These are phyloP conservation scores for Nezara viridula DNA, from an alignment of 2,888 invertebrate genomes.

Conservation along the genomic window DNA sequence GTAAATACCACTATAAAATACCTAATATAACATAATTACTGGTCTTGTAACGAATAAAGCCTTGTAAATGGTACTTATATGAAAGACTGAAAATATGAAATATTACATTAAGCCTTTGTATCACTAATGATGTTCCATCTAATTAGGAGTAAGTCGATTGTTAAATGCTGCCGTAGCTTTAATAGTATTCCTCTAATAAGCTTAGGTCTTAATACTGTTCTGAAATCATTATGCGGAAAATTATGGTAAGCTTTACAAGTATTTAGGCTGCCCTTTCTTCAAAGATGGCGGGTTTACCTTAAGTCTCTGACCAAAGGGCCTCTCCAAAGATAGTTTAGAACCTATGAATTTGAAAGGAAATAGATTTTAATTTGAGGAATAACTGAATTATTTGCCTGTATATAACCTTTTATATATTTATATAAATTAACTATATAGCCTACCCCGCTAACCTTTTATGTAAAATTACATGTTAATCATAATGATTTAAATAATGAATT, in stretches of 20 bases:
- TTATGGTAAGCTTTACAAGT: not conserved
- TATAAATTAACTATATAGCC: too few species aligned
- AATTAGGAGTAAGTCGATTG: not conserved
- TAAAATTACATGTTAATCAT: too few species aligned
- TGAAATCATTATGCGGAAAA: not conserved
- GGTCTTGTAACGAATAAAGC: too few species aligned
- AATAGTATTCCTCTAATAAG: not conserved
- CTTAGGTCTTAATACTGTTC: not conserved
- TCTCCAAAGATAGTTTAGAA: not conserved
- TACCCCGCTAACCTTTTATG: too few species aligned
- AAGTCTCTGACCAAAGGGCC: not conserved
- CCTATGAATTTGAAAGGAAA: not conserved
- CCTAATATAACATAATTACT: too few species aligned
- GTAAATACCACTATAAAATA: too few species aligned
- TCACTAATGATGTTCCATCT: not conserved
- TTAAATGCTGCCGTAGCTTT: not conserved
- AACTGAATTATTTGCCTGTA: too few species aligned
- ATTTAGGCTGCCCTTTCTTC: not conserved
- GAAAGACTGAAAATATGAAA: not conserved
- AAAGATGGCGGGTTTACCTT: not conserved
- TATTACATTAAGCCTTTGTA: not conserved
- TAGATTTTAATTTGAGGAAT: not conserved
- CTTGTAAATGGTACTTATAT: not conserved
- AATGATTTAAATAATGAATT: too few species aligned
- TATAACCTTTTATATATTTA: too few species aligned